phyloP scores from a whole-genome alignment of 1,140 invertebrate species.

The Zophobas morio region DNA sequence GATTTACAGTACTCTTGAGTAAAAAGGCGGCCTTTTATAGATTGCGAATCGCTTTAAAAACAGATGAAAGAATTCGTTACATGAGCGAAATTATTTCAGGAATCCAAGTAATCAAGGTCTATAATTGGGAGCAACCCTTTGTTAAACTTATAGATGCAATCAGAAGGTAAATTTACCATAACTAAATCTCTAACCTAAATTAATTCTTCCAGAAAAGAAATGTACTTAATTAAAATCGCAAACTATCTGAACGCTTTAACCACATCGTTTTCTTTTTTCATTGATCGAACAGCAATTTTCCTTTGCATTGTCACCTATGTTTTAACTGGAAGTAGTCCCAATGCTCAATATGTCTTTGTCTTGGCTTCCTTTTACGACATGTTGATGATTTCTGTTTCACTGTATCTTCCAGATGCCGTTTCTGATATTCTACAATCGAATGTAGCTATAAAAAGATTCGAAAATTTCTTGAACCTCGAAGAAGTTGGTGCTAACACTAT shows the following conservation, averaged over 20 bases:
- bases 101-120: conserved; percentile 93
- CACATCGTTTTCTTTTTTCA: conserved; percentile 79
- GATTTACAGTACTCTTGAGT: conserved; percentile 76
- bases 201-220: conserved; percentile 72
- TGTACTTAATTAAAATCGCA: conserved; percentile 76
- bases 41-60: conserved; percentile 76
- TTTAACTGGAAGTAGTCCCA: conserved; percentile 75
- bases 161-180: conserved; percentile 67
- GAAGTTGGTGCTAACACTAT: conserved; percentile 78
- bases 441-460: conserved; percentile 76
- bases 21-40: conserved; percentile 77
- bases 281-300: conserved; percentile 82
- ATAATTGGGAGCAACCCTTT: conserved; percentile 87
- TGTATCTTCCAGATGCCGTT: conserved; percentile 76
- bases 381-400: conserved; percentile 78
- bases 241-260: conserved; percentile 80
- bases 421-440: conserved; percentile 73
- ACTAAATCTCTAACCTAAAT: background rate
- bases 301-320: conserved; percentile 82
- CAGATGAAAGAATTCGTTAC: conserved; percentile 85
- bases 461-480: conserved; percentile 77
- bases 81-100: conserved; percentile 92
- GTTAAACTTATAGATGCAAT: conserved; percentile 74
- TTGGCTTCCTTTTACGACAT: conserved; percentile 80
- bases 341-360: conserved; percentile 82